Evolutionary conservation across 92 coral and sea anemone genomes (phyloP).

Genomic region (Montipora capitata): DNA sequence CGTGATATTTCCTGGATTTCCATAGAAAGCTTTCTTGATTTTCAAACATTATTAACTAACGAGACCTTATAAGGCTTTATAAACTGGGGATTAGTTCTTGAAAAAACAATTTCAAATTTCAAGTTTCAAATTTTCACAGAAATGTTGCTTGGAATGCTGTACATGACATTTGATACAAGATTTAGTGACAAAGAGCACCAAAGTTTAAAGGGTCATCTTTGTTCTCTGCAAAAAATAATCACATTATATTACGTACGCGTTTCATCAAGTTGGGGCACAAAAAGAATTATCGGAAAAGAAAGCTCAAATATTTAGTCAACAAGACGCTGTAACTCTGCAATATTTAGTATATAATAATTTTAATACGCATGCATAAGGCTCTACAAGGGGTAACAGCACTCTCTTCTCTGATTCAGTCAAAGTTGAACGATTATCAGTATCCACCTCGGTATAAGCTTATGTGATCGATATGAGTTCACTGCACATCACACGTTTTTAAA

Average conservation of each 20-base stretch:
- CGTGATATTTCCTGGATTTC: too few species aligned
- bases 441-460: too few species aligned
- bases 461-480: too few species aligned
- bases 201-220: not conserved
- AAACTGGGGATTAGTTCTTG: not conserved
- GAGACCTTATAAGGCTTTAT: not conserved
- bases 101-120: too few species aligned
- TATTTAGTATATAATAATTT: too few species aligned
- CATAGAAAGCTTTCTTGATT: not conserved
- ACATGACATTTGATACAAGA: conserved; percentile 1
- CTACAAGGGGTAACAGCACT: too few species aligned
- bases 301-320: not conserved
- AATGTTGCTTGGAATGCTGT: not conserved
- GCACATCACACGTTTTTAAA: too few species aligned
- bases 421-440: too few species aligned
- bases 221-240: not conserved
- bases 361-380: too few species aligned
- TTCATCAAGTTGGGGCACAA: conserved; percentile 22
- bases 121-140: too few species aligned
- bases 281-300: not conserved
- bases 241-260: not conserved
- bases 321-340: too few species aligned
- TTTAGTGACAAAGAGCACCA: not conserved
- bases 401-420: too few species aligned
- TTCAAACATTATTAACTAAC: not conserved